These are phyloP conservation scores for Dusona sp. DNA, from an alignment of 2,888 invertebrate species.

Conservation along the genomic window DNA sequence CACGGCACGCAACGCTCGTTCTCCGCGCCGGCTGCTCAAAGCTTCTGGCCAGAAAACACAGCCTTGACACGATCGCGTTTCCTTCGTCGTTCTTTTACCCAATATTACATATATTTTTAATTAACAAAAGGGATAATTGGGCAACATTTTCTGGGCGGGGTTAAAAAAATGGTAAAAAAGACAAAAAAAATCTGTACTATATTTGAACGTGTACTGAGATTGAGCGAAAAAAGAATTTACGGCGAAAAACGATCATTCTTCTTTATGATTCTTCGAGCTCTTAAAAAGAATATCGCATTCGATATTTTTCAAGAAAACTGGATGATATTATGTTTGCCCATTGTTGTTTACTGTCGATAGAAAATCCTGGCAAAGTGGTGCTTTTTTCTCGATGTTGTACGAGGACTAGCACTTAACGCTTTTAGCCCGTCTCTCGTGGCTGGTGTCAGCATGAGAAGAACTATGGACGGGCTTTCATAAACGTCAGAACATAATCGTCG, in stretches of 20 bases:
- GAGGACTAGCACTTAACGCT: constrained; percentile 54
- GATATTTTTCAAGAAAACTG: neutral
- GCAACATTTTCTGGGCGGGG: neutral
- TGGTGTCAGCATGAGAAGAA: constrained; percentile 36
- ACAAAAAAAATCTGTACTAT: neutral
- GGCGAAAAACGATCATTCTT: neutral
- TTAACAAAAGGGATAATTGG: neutral
- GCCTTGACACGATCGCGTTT: constrained; percentile 78
- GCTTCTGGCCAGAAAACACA: constrained; percentile 72
- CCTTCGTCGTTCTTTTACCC: constrained; percentile 7
- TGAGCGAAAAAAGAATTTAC: neutral
- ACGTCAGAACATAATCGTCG: constrained; percentile 64
- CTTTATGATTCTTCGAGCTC: neutral
- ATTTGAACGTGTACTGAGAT: neutral
- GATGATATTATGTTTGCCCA: neutral
- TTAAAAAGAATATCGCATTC: neutral
- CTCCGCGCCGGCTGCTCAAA: constrained; percentile 60
- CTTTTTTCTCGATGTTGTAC: constrained; percentile 52
- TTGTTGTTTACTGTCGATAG: constrained; percentile 27
- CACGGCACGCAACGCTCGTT: constrained; percentile 73
- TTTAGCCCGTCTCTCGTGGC: neutral
- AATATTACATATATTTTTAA: constrained; percentile 5
- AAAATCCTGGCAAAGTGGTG: constrained; percentile 24
- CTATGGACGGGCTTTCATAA: constrained; percentile 67
- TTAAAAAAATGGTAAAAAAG: neutral